Evolutionary conservation across 2,797 vertebrate genomes (phyloP).

Genomic region (Lepilemur septentrionalis): DNA sequence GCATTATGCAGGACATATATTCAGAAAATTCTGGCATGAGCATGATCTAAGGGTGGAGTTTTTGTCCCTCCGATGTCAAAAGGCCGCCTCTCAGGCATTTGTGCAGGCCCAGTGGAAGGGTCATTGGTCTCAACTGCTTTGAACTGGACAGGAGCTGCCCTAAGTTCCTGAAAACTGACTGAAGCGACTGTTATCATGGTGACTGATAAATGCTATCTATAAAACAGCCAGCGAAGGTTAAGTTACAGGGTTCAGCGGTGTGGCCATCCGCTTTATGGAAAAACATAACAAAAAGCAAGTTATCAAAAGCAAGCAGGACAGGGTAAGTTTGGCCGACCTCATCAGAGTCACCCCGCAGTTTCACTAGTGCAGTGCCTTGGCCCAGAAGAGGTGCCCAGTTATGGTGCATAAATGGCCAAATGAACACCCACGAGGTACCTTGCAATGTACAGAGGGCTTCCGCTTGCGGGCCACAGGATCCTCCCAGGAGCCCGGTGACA

Average conservation of each 20-base stretch:
- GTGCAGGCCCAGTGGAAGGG: background rate
- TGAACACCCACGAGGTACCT: background rate
- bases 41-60: background rate
- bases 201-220: background rate
- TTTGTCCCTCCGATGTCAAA: background rate
- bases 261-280: background rate
- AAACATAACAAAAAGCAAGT: background rate
- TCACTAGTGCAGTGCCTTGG: background rate
- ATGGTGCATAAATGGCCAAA: no score
- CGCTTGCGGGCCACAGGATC: accelerated
- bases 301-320: background rate
- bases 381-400: background rate
- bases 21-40: background rate
- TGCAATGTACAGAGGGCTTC: no score
- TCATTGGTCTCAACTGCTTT: background rate
- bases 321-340: no score
- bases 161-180: background rate
- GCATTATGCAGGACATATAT: background rate
- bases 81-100: background rate
- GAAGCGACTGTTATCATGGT: background rate
- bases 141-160: background rate
- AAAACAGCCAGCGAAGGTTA: background rate
- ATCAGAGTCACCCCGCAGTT: background rate
- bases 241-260: background rate
- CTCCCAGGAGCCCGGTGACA: accelerated